Evolutionary conservation across 2,113 vertebrate species (phyloP).

Genomic region (Anhinga rufa): DNA sequence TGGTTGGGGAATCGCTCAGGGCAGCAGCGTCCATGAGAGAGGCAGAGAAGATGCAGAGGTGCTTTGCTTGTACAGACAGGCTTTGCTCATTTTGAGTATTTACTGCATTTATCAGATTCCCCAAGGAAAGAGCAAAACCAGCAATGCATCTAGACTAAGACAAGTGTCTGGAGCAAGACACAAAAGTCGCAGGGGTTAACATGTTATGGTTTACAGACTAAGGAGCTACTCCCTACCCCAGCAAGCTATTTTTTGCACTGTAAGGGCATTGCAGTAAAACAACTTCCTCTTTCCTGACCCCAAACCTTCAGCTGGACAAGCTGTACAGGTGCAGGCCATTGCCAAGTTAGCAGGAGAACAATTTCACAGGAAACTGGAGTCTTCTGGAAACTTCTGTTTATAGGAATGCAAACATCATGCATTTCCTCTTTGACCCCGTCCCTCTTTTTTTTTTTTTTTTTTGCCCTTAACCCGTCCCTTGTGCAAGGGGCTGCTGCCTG

Average conservation of each 20-base stretch:
- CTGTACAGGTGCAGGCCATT: not conserved
- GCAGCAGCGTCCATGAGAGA: not conserved
- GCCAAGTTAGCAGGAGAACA: not conserved
- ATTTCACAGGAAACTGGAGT: not conserved
- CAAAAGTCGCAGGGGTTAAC: not conserved
- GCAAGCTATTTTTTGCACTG: not conserved
- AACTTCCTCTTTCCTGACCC: not conserved
- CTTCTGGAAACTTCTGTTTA: not conserved
- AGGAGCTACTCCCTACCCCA: not conserved
- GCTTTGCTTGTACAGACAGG: not conserved
- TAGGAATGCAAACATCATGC: not conserved
- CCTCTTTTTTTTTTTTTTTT: too few species aligned
- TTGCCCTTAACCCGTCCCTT: not conserved
- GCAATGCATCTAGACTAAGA: not conserved
- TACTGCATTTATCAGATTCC: not conserved
- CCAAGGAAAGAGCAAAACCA: not conserved
- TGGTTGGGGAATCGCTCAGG: not conserved
- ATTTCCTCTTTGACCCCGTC: not conserved
- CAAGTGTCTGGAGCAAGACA: not conserved
- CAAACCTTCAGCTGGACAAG: constrained; percentile 29
- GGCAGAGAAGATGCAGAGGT: not conserved
- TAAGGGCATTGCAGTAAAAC: not conserved
- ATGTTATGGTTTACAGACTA: not conserved
- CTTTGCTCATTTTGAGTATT: not conserved
- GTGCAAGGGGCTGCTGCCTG: not conserved